Evolutionary conservation across 2,888 invertebrate genomes (phyloP).

Genomic region (Tryphoninae sp.): DNA sequence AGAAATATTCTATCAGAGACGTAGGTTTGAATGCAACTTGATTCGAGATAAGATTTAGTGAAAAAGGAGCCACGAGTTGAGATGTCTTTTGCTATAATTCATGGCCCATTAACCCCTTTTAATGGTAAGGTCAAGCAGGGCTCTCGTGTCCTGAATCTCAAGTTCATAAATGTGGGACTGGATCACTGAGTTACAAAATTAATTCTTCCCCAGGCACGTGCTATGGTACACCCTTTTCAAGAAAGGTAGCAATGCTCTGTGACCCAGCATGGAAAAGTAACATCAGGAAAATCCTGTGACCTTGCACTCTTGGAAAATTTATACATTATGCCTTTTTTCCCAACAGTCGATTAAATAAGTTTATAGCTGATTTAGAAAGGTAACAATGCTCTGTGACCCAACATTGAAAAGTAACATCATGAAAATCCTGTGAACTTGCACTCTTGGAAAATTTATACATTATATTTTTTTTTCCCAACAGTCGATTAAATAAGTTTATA

Average conservation of each 20-base stretch:
- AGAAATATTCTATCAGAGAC: not conserved
- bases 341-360: not conserved
- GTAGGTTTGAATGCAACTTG: not conserved
- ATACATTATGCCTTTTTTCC: not conserved
- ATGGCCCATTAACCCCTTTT: conserved; percentile 64
- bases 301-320: not conserved
- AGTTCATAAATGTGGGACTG: conserved; percentile 44
- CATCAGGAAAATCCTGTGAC: conserved; percentile 44
- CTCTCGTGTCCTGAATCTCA: conserved; percentile 58
- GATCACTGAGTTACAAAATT: conserved; percentile 48
- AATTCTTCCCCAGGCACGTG: conserved; percentile 48
- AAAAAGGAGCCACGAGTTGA: conserved; percentile 28
- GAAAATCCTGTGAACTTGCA: conserved; percentile 40
- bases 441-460: not conserved
- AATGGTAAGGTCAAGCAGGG: conserved; percentile 60
- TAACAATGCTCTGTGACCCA: not conserved
- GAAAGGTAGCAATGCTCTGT: not conserved
- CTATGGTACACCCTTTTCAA: not conserved
- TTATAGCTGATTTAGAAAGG: not conserved
- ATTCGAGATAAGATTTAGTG: conserved; percentile 42
- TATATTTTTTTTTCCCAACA: not conserved
- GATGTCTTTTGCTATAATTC: conserved; percentile 44
- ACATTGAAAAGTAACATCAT: conserved; percentile 31
- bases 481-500: not conserved
- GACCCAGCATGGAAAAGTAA: conserved; percentile 17